These are phyloP conservation scores for Arctia plantaginis DNA, from an alignment of 2,888 invertebrate genomes.

Conservation along the genomic window DNA sequence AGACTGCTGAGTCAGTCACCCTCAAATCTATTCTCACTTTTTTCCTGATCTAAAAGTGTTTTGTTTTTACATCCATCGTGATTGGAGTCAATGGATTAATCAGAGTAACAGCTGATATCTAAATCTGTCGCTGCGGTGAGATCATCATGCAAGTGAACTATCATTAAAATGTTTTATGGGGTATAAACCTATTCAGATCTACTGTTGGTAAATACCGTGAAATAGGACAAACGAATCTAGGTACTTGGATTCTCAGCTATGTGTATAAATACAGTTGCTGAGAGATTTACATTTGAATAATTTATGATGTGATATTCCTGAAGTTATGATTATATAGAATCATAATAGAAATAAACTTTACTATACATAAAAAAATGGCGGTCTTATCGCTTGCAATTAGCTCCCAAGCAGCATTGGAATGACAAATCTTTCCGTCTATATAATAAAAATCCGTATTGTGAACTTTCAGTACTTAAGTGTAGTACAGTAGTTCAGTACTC, in stretches of 20 bases:
- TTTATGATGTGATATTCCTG: not conserved
- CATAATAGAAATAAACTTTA: too few relatives aligned
- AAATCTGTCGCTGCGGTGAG: constrained; percentile 65
- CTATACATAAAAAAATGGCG: too few relatives aligned
- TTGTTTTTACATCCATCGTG: constrained; percentile 52
- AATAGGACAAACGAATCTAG: constrained; percentile 15
- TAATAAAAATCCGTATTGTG: not conserved
- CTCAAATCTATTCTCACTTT: constrained; percentile 9
- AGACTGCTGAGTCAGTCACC: constrained; percentile 8
- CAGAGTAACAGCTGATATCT: constrained; percentile 67
- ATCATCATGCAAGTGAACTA: constrained; percentile 53
- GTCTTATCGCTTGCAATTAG: not conserved
- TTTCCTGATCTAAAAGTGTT: constrained; percentile 21
- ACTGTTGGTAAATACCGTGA: constrained; percentile 21
- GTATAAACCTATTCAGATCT: constrained; percentile 25
- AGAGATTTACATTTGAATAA: not conserved
- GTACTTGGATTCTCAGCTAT: not conserved
- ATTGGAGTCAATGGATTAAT: constrained; percentile 53
- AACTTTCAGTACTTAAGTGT: not conserved
- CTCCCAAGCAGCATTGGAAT: not conserved
- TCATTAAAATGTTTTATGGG: constrained; percentile 35
- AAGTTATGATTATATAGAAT: too few relatives aligned
- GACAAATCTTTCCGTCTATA: not conserved
- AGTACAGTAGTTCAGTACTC: not conserved
- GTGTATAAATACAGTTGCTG: not conserved